A percentile compares a stretch with the other conserved stretches of the same genome.
Conservation (phyloP, 2,888 invertebrate species). For the Mycogona germanica region DNA sequence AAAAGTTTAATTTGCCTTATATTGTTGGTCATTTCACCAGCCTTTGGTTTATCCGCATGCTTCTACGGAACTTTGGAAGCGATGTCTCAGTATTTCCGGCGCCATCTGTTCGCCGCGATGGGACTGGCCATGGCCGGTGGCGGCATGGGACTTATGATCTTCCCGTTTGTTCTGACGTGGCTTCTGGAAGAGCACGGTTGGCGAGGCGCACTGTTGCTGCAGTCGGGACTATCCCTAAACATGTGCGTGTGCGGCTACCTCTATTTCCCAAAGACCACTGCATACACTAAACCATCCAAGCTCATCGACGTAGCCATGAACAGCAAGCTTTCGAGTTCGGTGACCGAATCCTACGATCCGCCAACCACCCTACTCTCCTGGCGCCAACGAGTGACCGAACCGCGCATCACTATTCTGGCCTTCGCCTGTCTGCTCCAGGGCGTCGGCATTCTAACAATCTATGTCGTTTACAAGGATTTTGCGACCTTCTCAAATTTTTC, state of each 20-base stretch:
- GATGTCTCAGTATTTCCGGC: background rate
- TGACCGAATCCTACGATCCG: background rate
- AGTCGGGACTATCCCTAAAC: background rate
- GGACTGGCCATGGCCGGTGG: background rate
- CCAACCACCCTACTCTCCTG: background rate
- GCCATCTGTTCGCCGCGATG: constrained; percentile 1
- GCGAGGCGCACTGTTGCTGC: constrained; percentile 6
- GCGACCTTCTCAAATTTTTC: background rate
- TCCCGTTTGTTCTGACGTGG: background rate
- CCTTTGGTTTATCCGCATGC: background rate
- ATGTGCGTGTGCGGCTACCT: background rate
- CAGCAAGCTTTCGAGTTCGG: no score
- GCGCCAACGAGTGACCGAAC: background rate
- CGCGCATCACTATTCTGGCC: background rate
- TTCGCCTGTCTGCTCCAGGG: background rate
- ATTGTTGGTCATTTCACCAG: no score
- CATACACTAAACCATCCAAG: background rate
- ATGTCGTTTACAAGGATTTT: constrained; percentile 4
- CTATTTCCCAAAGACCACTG: background rate
- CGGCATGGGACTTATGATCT: constrained; percentile 3
- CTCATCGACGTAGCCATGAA: no score
- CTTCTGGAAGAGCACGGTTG: constrained; percentile 6
- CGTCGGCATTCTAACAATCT: background rate
- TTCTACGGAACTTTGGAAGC: constrained; percentile 1
- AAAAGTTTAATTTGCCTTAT: no score